Percentiles rank a stretch among this genome's conserved stretches.
phyloP scores from a whole-genome alignment of 2,888 invertebrate species.

The Adineta ricciae region DNA sequence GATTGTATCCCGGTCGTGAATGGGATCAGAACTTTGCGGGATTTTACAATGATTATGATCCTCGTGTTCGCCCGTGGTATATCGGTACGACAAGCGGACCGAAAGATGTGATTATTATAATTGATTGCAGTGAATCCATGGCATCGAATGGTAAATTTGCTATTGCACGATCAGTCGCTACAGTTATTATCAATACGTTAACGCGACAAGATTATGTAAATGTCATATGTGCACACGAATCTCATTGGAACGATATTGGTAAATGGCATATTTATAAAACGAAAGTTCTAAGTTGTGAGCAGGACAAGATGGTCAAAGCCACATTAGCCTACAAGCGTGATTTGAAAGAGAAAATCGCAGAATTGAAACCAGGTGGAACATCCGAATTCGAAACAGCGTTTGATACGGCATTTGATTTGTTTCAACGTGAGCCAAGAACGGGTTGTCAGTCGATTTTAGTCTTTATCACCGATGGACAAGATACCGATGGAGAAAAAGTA shows the following conservation, averaged over 20 bases:
- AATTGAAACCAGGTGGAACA: slow-evolving; percentile 48
- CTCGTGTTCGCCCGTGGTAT: slow-evolving; percentile 49
- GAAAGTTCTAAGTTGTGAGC: slow-evolving; percentile 48
- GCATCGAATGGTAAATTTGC: slow-evolving; percentile 47
- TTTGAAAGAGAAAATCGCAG: slow-evolving; percentile 47
- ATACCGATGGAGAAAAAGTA: slow-evolving; percentile 50
- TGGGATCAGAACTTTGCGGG: slow-evolving; percentile 52
- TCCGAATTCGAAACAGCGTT: slow-evolving; percentile 49
- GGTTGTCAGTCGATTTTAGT: slow-evolving; percentile 49
- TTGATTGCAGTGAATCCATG: slow-evolving; percentile 51
- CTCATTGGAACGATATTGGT: slow-evolving; percentile 51
- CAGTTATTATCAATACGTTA: slow-evolving; percentile 49
- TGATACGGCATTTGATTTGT: slow-evolving; percentile 45
- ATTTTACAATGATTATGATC: slow-evolving; percentile 51
- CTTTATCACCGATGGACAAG: slow-evolving; percentile 49
- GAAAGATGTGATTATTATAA: slow-evolving; percentile 50
- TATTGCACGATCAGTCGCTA: slow-evolving; percentile 49
- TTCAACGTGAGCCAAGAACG: slow-evolving; percentile 44
- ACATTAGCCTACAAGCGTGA: slow-evolving; percentile 49
- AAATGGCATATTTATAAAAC: slow-evolving; percentile 49
- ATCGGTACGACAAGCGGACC: slow-evolving; percentile 51
- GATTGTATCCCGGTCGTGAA: slow-evolving; percentile 49
- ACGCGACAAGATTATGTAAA: slow-evolving; percentile 51
- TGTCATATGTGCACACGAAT: slow-evolving; percentile 50
- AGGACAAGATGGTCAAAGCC: slow-evolving; percentile 47